Base-by-base conservation (phyloP, 2,113 vertebrate genomes). In the Crotophaga sulcirostris region DNA sequence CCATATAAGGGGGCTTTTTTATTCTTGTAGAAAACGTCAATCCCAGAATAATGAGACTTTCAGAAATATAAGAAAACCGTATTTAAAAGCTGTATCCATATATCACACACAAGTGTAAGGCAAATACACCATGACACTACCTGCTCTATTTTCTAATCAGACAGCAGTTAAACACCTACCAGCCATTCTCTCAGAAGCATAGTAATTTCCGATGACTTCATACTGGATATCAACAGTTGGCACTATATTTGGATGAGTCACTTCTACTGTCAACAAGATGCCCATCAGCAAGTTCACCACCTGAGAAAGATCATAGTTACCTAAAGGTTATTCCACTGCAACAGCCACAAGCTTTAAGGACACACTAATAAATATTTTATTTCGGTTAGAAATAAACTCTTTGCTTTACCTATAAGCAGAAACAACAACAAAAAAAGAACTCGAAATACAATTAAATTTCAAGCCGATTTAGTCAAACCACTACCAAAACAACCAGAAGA, bases 191-290 rank as follows among this genome's bases (percentile, higher is more conserved):
- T 99, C 99, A 0, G 99, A 99, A 45, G 99, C 98, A 45, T 99
- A 99, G 97, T 99, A 99, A 95, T 99, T 99, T 58, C 99, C 99
- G 19, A 99, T 99, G 97, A 99, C 99, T 98, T 99, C 99, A 98
- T 99, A 99, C 96, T 99, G 99, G 96, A 99, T 98, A 93, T 99
- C 99, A 62, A 99, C 98, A 29, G 98, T 97, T 72, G 99, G 98
- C 80, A 99, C 97, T 19, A 99, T 99, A 92, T 99, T 99, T 23
- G 99, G 99, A 93, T 99, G 99, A 96, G 99, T 99, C 91, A 99
- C 99, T 76, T 99, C 99, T 90, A 99, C 99, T 4, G 99, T 99
- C 97, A 99, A 97, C 97, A 99, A 97, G 97, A 99, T 99, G 83
- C 99, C 99, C 99, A 99, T 99, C 97, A 99, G 96, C 74, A 99